These are phyloP conservation scores for Ictalurus punctatus DNA, from an alignment of 2,113 vertebrate genomes.

Conservation along the genomic window DNA sequence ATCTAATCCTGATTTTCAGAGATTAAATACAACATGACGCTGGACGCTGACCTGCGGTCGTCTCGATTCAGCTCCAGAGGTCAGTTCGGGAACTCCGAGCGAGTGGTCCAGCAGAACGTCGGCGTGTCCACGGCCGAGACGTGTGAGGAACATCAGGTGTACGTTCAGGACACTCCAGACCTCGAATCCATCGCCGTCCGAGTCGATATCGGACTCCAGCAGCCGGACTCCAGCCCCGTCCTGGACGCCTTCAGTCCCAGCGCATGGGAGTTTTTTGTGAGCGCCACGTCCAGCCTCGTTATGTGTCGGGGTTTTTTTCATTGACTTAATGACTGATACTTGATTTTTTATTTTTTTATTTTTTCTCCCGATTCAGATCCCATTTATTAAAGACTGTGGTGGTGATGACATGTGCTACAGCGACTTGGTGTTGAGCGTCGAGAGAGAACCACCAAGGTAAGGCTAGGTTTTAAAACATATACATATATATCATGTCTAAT, in stretches of 20 bases:
- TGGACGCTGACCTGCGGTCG: slow-evolving; percentile 79
- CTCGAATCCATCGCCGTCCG: slow-evolving; percentile 74
- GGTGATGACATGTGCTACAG: slow-evolving; percentile 77
- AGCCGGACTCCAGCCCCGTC: slow-evolving; percentile 73
- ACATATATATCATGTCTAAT: too few species aligned
- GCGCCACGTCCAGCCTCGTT: slow-evolving; percentile 51
- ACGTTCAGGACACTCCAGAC: slow-evolving; percentile 80
- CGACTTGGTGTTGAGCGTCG: slow-evolving; percentile 75
- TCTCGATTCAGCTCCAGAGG: slow-evolving; percentile 79
- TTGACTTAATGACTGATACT: not conserved
- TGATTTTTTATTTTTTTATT: not conserved
- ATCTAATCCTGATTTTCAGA: slow-evolving; percentile 52
- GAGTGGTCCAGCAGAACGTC: slow-evolving; percentile 70
- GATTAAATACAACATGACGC: slow-evolving; percentile 76
- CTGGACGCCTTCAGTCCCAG: slow-evolving; percentile 74
- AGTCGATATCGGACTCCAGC: slow-evolving; percentile 72
- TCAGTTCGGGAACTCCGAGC: slow-evolving; percentile 78
- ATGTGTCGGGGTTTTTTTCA: not conserved
- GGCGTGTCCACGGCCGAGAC: slow-evolving; percentile 50
- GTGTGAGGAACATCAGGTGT: slow-evolving; percentile 71
- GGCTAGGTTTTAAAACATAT: not conserved
- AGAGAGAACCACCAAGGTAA: slow-evolving; percentile 66
- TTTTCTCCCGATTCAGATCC: slow-evolving; percentile 75
- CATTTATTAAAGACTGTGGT: slow-evolving; percentile 84
- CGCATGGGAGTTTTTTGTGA: slow-evolving; percentile 79